Conservation (phyloP, 2,797 vertebrate species). For the Ambastaia sidthimunki region DNA sequence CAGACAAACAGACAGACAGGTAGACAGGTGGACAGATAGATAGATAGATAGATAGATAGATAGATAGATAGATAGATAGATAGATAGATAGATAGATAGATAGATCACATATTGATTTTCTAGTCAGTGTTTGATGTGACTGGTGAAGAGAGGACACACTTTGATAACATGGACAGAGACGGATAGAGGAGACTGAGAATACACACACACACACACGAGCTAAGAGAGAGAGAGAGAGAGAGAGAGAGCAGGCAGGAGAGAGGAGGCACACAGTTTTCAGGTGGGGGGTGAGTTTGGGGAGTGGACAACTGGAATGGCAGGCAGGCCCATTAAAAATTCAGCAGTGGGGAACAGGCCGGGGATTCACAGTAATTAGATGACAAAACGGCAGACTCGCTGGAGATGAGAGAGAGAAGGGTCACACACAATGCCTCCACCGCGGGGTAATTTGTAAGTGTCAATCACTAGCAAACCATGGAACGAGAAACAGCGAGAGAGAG, state of each 20-base stretch:
- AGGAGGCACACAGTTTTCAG: conserved; percentile 43
- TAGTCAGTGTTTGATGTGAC: background rate
- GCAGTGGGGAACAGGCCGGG: conserved; percentile 94
- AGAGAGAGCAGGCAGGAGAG: background rate
- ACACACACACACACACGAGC: conserved; percentile 30
- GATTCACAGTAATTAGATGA: conserved; percentile 99
- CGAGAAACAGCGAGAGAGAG: conserved; percentile 63
- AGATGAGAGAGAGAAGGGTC: conserved; percentile 96
- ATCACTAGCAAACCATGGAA: conserved; percentile 90
- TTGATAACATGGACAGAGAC: conserved; percentile 33
- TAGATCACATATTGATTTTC: background rate
- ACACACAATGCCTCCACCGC: conserved; percentile 95
- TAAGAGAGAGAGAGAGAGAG: conserved; percentile 32
- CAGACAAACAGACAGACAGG: background rate
- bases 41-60: background rate
- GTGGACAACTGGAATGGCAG: conserved; percentile 48
- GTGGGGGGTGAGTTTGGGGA: conserved; percentile 32
- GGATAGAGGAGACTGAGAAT: conserved; percentile 48
- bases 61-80: background rate
- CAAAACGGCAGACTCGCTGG: conserved; percentile 97
- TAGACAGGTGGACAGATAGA: background rate
- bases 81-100: background rate
- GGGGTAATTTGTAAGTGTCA: conserved; percentile 99
- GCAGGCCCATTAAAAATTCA: conserved; percentile 93
- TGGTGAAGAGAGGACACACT: conserved; percentile 25